Evolutionary conservation across 2,797 vertebrate genomes (phyloP).

Genomic region (Lepilemur septentrionalis): DNA sequence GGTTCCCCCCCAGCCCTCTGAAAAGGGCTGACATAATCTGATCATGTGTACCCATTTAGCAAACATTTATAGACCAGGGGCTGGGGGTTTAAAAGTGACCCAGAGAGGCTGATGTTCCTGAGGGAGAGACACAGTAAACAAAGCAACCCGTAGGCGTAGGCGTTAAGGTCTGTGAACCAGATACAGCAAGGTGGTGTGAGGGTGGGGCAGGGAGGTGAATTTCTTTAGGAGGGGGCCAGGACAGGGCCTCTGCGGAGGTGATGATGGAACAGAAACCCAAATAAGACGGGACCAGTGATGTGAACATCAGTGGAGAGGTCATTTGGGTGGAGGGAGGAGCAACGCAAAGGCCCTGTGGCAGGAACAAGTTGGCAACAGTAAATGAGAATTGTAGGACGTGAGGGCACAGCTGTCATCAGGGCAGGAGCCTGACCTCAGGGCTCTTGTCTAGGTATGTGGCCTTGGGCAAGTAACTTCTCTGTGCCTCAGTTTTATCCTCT

Average conservation of each 20-base stretch:
- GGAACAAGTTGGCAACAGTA: not conserved
- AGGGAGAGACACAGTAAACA: not conserved
- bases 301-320: not conserved
- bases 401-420: not conserved
- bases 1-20: not conserved
- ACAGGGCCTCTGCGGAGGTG: not conserved
- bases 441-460: not conserved
- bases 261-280: not conserved
- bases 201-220: accelerated
- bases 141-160: accelerated
- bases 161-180: not conserved
- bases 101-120: not conserved
- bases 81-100: not conserved
- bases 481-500: not conserved
- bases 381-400: not conserved
- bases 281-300: not conserved
- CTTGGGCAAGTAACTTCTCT: not conserved
- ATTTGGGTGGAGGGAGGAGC: not conserved
- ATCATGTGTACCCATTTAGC: not conserved
- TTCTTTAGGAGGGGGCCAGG: not conserved
- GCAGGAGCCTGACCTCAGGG: not conserved
- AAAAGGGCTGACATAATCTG: not conserved
- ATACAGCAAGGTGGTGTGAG: accelerated
- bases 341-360: not conserved
- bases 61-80: not conserved